Conservation (phyloP, 1,140 invertebrate species). For the Cotesia chilonis region DNA sequence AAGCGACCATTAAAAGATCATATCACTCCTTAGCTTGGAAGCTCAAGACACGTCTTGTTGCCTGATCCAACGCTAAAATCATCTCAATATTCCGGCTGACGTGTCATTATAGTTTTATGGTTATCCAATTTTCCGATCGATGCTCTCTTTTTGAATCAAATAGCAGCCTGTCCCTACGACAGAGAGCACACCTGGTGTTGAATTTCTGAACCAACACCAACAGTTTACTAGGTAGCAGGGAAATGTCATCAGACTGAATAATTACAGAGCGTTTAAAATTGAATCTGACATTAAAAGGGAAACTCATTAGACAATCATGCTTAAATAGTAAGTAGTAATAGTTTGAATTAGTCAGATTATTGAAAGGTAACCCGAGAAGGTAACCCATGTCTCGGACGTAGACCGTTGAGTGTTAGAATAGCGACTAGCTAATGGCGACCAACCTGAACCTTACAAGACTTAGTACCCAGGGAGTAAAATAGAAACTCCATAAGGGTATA, state of each 20-base stretch:
- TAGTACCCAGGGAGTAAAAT: background rate
- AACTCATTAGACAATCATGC: background rate
- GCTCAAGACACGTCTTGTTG: conserved; percentile 30
- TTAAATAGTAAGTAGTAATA: background rate
- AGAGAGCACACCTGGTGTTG: too few species aligned
- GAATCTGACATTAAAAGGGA: background rate
- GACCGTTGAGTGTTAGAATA: background rate
- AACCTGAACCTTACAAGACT: too few species aligned
- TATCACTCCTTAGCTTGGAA: conserved; percentile 55
- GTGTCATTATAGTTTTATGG: conserved; percentile 31
- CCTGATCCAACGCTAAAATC: background rate
- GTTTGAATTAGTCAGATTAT: conserved; percentile 2
- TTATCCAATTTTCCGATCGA: background rate
- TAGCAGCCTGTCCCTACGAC: too few species aligned
- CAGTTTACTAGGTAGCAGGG: background rate
- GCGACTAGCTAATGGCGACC: background rate
- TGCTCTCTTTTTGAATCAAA: too few species aligned
- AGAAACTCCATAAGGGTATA: conserved; percentile 7
- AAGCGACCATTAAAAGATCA: conserved; percentile 67
- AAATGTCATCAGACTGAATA: too few species aligned
- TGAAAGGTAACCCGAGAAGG: background rate
- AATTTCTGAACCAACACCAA: too few species aligned
- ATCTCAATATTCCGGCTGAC: background rate
- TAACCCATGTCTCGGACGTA: too few species aligned
- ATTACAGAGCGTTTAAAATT: background rate